Percentiles rank a stretch among this genome's conserved stretches.
Evolutionary conservation across 2,888 invertebrate genomes (phyloP).

Genomic region (Dione juno): DNA sequence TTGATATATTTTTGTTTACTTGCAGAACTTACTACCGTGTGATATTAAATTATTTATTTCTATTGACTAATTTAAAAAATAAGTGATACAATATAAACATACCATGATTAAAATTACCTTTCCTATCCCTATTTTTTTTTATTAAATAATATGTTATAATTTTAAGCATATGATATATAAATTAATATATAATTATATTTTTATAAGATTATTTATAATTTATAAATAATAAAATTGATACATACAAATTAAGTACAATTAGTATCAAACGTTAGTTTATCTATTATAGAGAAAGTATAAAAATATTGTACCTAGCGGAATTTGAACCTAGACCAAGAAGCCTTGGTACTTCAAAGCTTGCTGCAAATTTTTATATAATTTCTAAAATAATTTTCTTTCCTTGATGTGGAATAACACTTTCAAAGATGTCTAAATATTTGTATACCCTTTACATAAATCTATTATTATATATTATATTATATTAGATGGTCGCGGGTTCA

Average conservation of each 20-base stretch:
- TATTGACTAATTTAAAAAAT: conserved; percentile 13
- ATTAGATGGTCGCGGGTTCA: too few relatives aligned
- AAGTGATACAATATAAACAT: neutral
- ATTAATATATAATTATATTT: conserved; percentile 11
- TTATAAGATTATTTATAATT: conserved; percentile 16
- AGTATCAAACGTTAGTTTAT: neutral
- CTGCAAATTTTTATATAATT: too few relatives aligned
- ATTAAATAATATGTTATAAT: neutral
- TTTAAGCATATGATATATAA: conserved; percentile 8
- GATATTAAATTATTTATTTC: conserved; percentile 9
- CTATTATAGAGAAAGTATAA: neutral
- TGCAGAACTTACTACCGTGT: conserved; percentile 24
- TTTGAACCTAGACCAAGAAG: too few relatives aligned
- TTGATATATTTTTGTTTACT: conserved; percentile 55
- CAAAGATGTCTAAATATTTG: too few relatives aligned
- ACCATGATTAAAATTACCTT: conserved; percentile 19
- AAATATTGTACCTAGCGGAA: too few relatives aligned
- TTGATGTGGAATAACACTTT: too few relatives aligned
- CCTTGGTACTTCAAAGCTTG: too few relatives aligned
- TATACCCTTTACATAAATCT: too few relatives aligned
- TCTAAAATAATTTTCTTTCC: too few relatives aligned
- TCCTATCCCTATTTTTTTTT: neutral
- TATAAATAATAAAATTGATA: conserved; percentile 16
- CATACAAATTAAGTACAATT: neutral
- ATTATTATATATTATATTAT: too few relatives aligned